These are phyloP conservation scores for Drepana falcataria DNA, from an alignment of 2,888 invertebrate genomes.

Conservation along the genomic window DNA sequence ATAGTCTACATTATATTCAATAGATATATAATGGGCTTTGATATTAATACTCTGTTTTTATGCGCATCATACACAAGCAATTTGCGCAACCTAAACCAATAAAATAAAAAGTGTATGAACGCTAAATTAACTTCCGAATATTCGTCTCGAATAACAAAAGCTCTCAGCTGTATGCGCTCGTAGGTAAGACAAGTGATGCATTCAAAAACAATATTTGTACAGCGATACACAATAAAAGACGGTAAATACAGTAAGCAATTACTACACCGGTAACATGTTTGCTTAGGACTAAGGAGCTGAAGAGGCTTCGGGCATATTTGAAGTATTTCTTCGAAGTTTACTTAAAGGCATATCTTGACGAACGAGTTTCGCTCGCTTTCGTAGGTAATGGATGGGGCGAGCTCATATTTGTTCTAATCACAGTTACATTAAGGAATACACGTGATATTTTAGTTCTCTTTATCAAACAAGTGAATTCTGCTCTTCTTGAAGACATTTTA, in stretches of 20 bases:
- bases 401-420: background rate
- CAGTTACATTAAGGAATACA: background rate
- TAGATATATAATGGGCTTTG: too few relatives aligned
- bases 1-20: too few relatives aligned
- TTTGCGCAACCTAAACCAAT: constrained; percentile 30
- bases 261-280: constrained; percentile 74
- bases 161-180: constrained; percentile 58
- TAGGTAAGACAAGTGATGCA: constrained; percentile 70
- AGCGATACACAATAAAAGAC: constrained; percentile 75
- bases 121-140: constrained; percentile 63
- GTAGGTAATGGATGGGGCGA: background rate
- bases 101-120: constrained; percentile 47
- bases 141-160: constrained; percentile 41
- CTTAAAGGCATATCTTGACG: background rate
- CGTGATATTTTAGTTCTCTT: background rate
- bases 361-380: background rate
- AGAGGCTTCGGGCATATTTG: constrained; percentile 73
- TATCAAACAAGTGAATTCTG: too few relatives aligned
- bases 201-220: constrained; percentile 73
- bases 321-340: constrained; percentile 47
- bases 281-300: constrained; percentile 75
- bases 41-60: background rate
- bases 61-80: background rate
- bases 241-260: constrained; percentile 75
- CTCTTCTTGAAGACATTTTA: too few relatives aligned